Evolutionary conservation across 2,888 invertebrate species (phyloP).

Genomic region (Drosophila histrio): DNA sequence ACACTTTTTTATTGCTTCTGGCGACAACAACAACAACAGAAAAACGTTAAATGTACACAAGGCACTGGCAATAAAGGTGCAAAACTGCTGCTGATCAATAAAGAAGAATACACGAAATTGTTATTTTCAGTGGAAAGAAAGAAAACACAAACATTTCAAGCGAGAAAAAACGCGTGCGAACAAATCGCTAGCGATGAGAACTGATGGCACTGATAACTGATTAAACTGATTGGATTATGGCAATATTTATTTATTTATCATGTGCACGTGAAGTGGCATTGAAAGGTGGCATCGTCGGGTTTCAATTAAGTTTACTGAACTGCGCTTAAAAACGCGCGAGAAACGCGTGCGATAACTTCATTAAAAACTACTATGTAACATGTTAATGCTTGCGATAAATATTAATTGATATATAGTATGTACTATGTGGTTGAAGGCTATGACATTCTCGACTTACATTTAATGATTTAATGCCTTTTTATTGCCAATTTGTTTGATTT

Average conservation of each 20-base stretch:
- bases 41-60: slow-evolving; percentile 42
- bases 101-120: slow-evolving; percentile 12
- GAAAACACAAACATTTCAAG: neutral
- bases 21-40: slow-evolving; percentile 12
- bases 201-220: neutral
- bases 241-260: slow-evolving; percentile 4
- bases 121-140: slow-evolving; percentile 9
- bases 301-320: slow-evolving; percentile 41
- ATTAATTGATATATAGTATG: slow-evolving; percentile 2
- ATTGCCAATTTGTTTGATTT: neutral
- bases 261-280: slow-evolving; percentile 29
- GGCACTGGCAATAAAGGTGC: slow-evolving; percentile 39
- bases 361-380: slow-evolving; percentile 11
- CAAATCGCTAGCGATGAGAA: slow-evolving; percentile 4
- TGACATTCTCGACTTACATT: neutral
- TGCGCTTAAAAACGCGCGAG: slow-evolving; percentile 30
- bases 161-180: neutral
- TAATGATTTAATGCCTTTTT: neutral
- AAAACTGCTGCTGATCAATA: slow-evolving; percentile 21
- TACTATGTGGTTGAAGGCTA: slow-evolving; percentile 1
- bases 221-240: slow-evolving; percentile 14
- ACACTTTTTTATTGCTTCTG: slow-evolving; percentile 27
- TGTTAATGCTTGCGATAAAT: slow-evolving; percentile 2
- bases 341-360: slow-evolving; percentile 24
- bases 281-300: slow-evolving; percentile 16